Base-by-base conservation (phyloP, 2,797 vertebrate genomes). In the Microhierax caerulescens region DNA sequence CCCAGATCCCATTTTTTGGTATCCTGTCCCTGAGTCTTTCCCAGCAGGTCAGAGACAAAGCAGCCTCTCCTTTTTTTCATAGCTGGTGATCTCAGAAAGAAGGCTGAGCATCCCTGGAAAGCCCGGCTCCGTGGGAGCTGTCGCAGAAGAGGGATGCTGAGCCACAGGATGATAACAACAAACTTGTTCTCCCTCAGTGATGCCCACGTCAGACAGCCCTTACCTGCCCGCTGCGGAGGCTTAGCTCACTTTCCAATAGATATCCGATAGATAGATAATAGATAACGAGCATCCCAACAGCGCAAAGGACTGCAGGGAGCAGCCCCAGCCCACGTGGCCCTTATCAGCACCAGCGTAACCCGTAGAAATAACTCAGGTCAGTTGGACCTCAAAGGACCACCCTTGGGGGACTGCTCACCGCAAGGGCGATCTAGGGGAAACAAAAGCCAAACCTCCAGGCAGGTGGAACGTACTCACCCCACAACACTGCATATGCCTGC, bases 321-420 rank as follows among this genome's bases (percentile, higher is more conserved):
- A 64, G 19, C 32, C 5, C 8, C 43, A 59, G 64, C 36, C 73
- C 12, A 2, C 0, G 7, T 0, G 1, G 24, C 36, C 5, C 0
- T 23, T 22, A 9, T 9, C 30, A 28, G 48, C 41, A 15, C 36
- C 43, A 39, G 21, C 50, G 32, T 23, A 63, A 68, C 37, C n/a
- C 22, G 22, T 9, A 56, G n/a, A 41, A 43, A 27, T 50, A 43
- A 37, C 4, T 43, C 41, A n/a, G 15, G 39, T 50, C 47, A 13
- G n/a, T 53, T 11, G 48, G 59, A 36, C 34, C 53, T 54, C 53
- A 30, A 12, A 60, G 59, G 20, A 59, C 30, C 45, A 7, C 27
- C 45, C 51, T 9, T 32, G 65, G 20, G 30, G 24, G 30, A 34
- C 27, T 5, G 37, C 61, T n/a, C 14, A 51, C 63, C 37, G 39